Conservation (phyloP, 2,797 vertebrate species). For the Coluber constrictor region DNA sequence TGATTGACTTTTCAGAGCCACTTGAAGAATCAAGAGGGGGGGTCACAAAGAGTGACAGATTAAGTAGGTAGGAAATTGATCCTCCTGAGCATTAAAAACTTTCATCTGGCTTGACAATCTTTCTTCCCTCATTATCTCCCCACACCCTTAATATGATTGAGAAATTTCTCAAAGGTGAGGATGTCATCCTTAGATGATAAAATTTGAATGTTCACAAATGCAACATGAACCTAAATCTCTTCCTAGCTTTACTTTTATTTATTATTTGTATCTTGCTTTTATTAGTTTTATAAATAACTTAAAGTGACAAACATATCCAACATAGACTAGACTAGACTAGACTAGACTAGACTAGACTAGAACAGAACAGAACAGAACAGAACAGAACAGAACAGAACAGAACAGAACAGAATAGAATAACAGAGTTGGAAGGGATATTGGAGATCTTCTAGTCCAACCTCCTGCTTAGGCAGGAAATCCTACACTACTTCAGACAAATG, state of each 20-base stretch:
- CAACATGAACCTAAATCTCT: slow-evolving; percentile 29
- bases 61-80: neutral
- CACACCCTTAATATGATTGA: slow-evolving; percentile 15
- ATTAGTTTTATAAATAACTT: neutral
- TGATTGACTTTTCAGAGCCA: neutral
- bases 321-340: neutral
- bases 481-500: too few relatives aligned
- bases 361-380: too few relatives aligned
- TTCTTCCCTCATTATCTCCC: neutral
- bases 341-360: too few relatives aligned
- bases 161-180: slow-evolving; percentile 14
- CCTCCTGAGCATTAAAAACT: neutral
- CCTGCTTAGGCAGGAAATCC: too few relatives aligned
- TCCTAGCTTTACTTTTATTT: neutral
- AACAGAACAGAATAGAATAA: too few relatives aligned
- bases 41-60: neutral
- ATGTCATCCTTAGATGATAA: slow-evolving; percentile 12
- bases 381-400: too few relatives aligned
- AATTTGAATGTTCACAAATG: slow-evolving; percentile 17
- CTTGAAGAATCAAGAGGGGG: neutral
- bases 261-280: neutral
- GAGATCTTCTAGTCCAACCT: too few relatives aligned
- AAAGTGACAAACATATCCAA: neutral
- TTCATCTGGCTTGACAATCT: slow-evolving; percentile 1
- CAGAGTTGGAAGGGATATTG: too few relatives aligned